Evolutionary conservation across 2,888 invertebrate species (phyloP).

Genomic region (Zootermopsis nevadensis): DNA sequence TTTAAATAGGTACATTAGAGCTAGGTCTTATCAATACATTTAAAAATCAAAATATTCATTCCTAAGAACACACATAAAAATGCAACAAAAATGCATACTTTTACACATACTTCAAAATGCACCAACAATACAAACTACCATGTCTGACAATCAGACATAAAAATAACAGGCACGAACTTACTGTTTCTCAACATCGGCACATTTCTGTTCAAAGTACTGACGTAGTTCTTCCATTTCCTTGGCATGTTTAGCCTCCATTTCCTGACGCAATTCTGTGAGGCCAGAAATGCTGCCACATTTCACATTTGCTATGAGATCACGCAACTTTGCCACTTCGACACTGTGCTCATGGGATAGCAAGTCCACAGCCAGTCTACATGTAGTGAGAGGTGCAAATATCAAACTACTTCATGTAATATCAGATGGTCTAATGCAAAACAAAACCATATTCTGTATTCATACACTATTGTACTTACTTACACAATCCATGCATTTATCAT

Average conservation of each 20-base stretch:
- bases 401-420: background rate
- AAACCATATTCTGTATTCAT: background rate
- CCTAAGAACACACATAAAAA: too few species aligned
- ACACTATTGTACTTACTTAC: background rate
- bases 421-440: background rate
- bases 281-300: slow-evolving; percentile 38
- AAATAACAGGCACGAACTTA: slow-evolving; percentile 57
- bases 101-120: too few species aligned
- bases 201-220: slow-evolving; percentile 84
- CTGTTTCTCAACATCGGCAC: slow-evolving; percentile 83
- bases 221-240: slow-evolving; percentile 83
- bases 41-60: too few species aligned
- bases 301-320: slow-evolving; percentile 42
- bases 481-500: background rate
- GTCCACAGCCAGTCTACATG: slow-evolving; percentile 61
- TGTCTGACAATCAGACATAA: background rate
- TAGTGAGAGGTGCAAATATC: slow-evolving; percentile 4
- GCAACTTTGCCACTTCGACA: slow-evolving; percentile 54
- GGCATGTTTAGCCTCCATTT: slow-evolving; percentile 74
- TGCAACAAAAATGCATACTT: too few species aligned
- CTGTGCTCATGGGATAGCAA: slow-evolving; percentile 68
- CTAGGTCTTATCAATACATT: too few species aligned
- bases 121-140: too few species aligned
- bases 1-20: too few species aligned
- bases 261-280: slow-evolving; percentile 57